Conservation (phyloP, 2,888 invertebrate species). For the Celastrina argiolus region DNA sequence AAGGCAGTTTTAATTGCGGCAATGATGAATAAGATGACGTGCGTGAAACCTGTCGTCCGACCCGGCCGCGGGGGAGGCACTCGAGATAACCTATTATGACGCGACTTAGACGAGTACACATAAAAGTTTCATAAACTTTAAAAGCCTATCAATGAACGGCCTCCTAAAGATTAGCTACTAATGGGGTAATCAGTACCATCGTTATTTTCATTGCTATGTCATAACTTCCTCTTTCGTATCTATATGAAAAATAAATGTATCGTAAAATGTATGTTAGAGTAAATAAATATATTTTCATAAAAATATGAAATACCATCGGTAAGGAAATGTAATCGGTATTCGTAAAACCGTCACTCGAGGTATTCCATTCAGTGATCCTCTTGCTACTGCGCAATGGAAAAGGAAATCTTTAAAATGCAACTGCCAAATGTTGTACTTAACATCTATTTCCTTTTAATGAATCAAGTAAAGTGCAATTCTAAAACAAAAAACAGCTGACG, state of each 20-base stretch:
- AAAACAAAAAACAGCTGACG: too few species aligned
- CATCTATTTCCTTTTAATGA: background rate
- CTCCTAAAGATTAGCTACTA: background rate
- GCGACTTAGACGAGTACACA: background rate
- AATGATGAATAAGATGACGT: conserved; percentile 11
- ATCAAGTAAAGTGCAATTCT: too few species aligned
- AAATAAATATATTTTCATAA: too few species aligned
- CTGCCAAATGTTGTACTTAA: background rate
- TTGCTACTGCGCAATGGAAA: background rate
- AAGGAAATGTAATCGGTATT: background rate
- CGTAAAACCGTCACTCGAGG: background rate
- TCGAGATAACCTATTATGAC: background rate
- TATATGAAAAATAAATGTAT: background rate
- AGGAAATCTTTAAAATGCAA: background rate
- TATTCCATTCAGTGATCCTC: conserved; percentile 8
- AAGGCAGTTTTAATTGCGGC: conserved; percentile 27
- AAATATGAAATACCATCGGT: too few species aligned
- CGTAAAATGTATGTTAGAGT: too few species aligned
- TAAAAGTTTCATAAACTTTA: conserved; percentile 15
- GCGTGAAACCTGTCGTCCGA: conserved; percentile 4
- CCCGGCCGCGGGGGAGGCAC: background rate
- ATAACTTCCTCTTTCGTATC: background rate
- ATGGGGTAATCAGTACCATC: background rate
- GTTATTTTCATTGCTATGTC: background rate
- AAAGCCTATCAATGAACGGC: background rate